These are phyloP conservation scores for Nomia melanderi DNA, from an alignment of 1,140 invertebrate genomes.

Conservation along the genomic window DNA sequence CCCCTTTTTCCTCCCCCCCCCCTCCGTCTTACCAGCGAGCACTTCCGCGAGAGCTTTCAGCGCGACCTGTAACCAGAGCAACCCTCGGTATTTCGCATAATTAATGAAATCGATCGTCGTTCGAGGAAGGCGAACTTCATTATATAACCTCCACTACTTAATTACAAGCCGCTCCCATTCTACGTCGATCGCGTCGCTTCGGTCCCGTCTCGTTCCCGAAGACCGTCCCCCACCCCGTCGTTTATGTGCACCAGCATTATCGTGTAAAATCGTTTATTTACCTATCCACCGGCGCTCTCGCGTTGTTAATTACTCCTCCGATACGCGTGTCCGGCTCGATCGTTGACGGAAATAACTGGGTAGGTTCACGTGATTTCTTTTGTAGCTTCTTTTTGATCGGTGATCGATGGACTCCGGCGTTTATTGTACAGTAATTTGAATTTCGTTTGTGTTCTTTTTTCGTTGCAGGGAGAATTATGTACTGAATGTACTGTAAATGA, in stretches of 20 bases:
- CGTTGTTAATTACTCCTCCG: background rate
- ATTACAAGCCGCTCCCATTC: slow-evolving; percentile 35
- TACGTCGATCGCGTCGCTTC: slow-evolving; percentile 5
- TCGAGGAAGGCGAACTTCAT: slow-evolving; percentile 42
- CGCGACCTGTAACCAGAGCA: slow-evolving; percentile 43
- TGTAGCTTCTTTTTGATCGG: background rate
- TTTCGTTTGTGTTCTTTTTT: too few relatives aligned
- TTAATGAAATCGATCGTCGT: slow-evolving; percentile 49
- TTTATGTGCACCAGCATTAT: slow-evolving; percentile 14
- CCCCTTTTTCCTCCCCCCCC: background rate
- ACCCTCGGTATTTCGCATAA: slow-evolving; percentile 43
- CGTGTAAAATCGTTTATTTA: slow-evolving; percentile 25
- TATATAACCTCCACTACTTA: slow-evolving; percentile 44
- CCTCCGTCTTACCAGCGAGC: slow-evolving; percentile 23
- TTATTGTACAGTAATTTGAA: too few relatives aligned
- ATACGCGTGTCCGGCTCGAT: too few relatives aligned
- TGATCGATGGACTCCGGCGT: too few relatives aligned
- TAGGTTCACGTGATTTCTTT: too few relatives aligned
- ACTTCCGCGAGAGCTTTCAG: slow-evolving; percentile 38
- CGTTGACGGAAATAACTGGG: too few relatives aligned
- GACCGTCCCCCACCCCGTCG: background rate
- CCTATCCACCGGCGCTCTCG: background rate
- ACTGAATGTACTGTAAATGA: too few relatives aligned
- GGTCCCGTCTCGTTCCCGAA: too few relatives aligned
- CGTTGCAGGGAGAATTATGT: too few relatives aligned